Evolutionary conservation across 2,113 vertebrate genomes (phyloP), one percentile per base, ranked within the genome.

Genomic region (Tylochromis polylepis): DNA sequence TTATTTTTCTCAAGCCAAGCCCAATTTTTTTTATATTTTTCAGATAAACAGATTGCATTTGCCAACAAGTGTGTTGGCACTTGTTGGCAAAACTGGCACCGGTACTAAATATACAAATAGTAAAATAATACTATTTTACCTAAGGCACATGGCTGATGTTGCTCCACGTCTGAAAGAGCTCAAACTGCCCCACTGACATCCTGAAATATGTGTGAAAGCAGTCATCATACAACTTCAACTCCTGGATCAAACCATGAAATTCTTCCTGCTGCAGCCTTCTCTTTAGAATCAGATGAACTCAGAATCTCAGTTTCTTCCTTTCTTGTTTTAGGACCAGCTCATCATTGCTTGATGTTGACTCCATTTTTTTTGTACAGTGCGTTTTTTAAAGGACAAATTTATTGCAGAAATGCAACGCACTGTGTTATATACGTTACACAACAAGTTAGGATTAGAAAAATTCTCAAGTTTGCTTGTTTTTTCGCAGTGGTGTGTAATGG

Each of bases 131-230:
- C 59, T 62, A 4, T 62, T 62, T 62, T 36, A 62, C 10, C 0
- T 0, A 62, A 31, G 2, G 36, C 31, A n/a, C 59, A 36, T 6
- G 18, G 0, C 36, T 62, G 0, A n/a, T 62, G 59, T 18, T n/a
- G 10, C 1, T 62, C 18, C 18, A 62, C 0, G 10, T 62, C 59
- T 62, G 59, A 0, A 62, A 62, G 18, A 62, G 59, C 18, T 62
- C 31, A 62, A 62, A 62, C 31, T 62, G 59, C 31, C 0, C 5
- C 59, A 62, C 34, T 11, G 31, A n/a, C 3, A 62, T 36, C 9
- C 16, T 62, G 0, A 20, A 62, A 62, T 62, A 62, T n/a, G 31
- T 62, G 18, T 5, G 0, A 12, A 62, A 62, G 31, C 1, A 36
- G 59, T 36, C 31, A 36, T 62, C 59, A 12, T 62, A 36, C 59